A percentile compares a stretch with the other conserved stretches of the same genome.
Conservation (phyloP, 2,888 invertebrate genomes). For the Melolontha melolontha region DNA sequence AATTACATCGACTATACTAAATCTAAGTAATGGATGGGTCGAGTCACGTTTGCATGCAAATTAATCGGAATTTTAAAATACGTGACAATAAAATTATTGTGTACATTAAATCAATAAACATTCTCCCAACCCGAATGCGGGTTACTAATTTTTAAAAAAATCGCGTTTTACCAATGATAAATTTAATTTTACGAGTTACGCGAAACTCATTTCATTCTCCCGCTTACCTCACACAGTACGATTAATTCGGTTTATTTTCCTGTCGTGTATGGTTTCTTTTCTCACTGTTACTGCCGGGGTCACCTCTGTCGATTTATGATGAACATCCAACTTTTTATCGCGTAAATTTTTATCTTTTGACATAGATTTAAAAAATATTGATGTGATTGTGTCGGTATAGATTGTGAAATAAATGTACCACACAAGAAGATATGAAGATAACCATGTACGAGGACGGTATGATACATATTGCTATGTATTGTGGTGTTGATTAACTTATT, state of each 20-base stretch:
- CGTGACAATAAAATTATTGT: constrained; percentile 39
- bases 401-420: neutral
- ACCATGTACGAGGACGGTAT: too few species aligned
- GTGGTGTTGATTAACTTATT: too few species aligned
- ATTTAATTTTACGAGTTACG: constrained; percentile 37
- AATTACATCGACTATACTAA: constrained; percentile 34
- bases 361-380: constrained; percentile 15
- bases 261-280: neutral
- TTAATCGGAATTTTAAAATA: constrained; percentile 39
- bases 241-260: neutral
- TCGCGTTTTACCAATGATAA: constrained; percentile 31
- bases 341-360: constrained; percentile 20
- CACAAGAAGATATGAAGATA: too few species aligned
- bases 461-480: too few species aligned
- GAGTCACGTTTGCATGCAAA: constrained; percentile 37
- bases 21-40: constrained; percentile 38
- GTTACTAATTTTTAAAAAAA: constrained; percentile 32
- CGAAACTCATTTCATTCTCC: constrained; percentile 5
- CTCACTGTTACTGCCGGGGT: neutral
- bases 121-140: constrained; percentile 7
- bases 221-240: too few species aligned
- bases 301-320: constrained; percentile 29
- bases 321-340: constrained; percentile 29
- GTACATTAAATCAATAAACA: constrained; percentile 38
- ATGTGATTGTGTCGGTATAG: neutral